Evolutionary conservation across 2,888 invertebrate genomes (phyloP).

Genomic region (Drosophila anceps): DNA sequence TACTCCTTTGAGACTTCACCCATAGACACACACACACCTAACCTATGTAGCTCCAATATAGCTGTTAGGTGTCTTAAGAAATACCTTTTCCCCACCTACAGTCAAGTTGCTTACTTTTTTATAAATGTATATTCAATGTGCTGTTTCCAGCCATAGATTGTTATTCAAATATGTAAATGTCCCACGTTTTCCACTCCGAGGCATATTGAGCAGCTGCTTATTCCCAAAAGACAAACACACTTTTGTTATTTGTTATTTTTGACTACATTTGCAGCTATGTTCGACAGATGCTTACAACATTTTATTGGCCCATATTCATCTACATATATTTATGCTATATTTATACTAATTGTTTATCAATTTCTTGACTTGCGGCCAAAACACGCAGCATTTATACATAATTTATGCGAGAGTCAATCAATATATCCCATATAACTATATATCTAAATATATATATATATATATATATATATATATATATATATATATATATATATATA

Average conservation of each 20-base stretch:
- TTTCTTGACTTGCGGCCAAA: constrained; percentile 58
- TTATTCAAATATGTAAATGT: constrained; percentile 59
- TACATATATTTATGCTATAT: constrained; percentile 16
- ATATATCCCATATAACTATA: constrained; percentile 5
- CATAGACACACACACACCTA: background rate
- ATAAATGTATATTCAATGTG: constrained; percentile 29
- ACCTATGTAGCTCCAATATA: background rate
- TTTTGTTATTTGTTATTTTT: constrained; percentile 40
- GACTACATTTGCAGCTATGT: constrained; percentile 30
- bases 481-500: background rate
- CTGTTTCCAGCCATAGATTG: constrained; percentile 32
- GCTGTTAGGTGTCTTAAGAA: background rate
- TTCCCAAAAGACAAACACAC: constrained; percentile 38
- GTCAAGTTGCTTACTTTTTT: constrained; percentile 24
- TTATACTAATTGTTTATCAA: constrained; percentile 59
- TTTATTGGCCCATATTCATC: constrained; percentile 25
- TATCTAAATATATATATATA: constrained; percentile 11
- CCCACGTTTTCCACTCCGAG: constrained; percentile 8
- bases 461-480: background rate
- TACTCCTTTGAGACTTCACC: constrained; percentile 7
- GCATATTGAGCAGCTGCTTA: constrained; percentile 43
- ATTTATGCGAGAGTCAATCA: constrained; percentile 36
- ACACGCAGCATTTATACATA: constrained; percentile 25
- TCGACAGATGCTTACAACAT: constrained; percentile 36
- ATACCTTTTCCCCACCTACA: constrained; percentile 1